Evolutionary conservation across 2,797 vertebrate species (phyloP).

Genomic region (Echeneis naucrates): DNA sequence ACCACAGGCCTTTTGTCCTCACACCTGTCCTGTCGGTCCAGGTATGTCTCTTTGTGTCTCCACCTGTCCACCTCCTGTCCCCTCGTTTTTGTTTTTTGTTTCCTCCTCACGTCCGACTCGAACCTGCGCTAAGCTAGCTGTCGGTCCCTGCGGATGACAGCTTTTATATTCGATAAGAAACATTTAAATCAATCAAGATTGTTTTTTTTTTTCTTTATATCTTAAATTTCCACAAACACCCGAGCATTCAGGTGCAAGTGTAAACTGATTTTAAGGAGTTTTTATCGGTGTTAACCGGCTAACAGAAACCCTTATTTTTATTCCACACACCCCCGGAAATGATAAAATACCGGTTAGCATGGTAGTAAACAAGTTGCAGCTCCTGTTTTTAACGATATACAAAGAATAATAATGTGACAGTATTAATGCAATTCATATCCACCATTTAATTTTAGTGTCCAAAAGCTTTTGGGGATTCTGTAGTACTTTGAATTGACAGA

Average conservation of each 20-base stretch:
- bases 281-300: neutral
- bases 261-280: neutral
- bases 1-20: constrained; percentile 40
- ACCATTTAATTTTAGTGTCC: no score
- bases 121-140: constrained; percentile 52
- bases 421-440: no score
- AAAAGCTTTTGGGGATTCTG: no score
- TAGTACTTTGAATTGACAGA: no score
- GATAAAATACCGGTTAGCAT: no score
- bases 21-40: constrained; percentile 45
- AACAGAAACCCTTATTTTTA: neutral
- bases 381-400: no score
- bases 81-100: no score
- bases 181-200: neutral
- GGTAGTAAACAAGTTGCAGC: no score
- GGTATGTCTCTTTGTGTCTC: constrained; percentile 52
- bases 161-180: neutral
- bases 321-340: neutral
- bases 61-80: no score
- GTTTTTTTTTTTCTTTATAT: neutral
- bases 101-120: neutral
- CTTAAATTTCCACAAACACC: no score
- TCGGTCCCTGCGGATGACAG: neutral
- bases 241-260: neutral
- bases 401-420: no score